Base-by-base conservation (phyloP, 2,113 vertebrate species). In the Rostratula benghalensis region DNA sequence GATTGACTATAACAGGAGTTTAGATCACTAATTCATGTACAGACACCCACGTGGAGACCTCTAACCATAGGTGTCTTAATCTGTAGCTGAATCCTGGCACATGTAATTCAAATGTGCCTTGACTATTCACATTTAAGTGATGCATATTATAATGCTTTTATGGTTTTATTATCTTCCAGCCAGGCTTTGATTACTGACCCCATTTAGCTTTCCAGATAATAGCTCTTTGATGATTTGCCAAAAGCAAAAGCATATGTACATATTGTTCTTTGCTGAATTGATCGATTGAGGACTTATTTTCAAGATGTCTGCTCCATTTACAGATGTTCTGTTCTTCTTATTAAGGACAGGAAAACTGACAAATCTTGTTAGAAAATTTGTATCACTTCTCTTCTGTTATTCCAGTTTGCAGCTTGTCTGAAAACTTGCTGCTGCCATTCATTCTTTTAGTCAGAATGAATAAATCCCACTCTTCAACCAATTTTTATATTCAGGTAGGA, bases 401-500 rank as follows among this genome's bases (percentile, higher is more conserved):
- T 90, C 30, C 74, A 93, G 83, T 76, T 69, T 89, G 61, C 61
- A 94, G 63, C 57, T 85, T 92, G 61, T 84, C 90, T 85, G 86
- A 87, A 89, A 93, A 87, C 43, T 86, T 89, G 64, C 56, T 77
- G 28, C 68, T 90, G 61, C 48, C 75, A 60, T 50, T 81, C 8
- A 30, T 57, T 53, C 76, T 85, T 86, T 79, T 13, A 57, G 67
- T 78, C 64, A 78, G 69, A 90, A 87, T 73, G 68, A 90, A 80
- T 90, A 95, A 94, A 90, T 89, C 92, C 83, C 61, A 82, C 65
- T 82, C 65, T 90, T 95, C 74, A 91, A 69, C 69, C 86, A 89
- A 89, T 90, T 94, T 94, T 95, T 83, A 90, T 93, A 93, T 96
- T 95, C 71, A 85, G 67, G 87, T 41, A 63, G 64, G 59, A 93